Base-by-base conservation (phyloP, 2,888 invertebrate species). In the Drosophila kanekoi region DNA sequence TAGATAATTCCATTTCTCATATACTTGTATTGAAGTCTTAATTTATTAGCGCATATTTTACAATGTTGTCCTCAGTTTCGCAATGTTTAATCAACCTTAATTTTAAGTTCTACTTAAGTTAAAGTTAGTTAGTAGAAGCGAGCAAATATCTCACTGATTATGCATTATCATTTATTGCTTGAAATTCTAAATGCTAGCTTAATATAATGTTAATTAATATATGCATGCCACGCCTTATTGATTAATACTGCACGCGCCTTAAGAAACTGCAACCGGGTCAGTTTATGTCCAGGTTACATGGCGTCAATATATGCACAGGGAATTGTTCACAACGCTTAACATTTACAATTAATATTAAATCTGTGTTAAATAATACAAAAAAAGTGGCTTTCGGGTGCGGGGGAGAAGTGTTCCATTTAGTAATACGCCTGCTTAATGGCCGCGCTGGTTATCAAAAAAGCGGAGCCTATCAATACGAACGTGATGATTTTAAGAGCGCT, bases 401-500 rank as follows among this genome's bases (percentile, higher is more conserved):
- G 11, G 9, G 48, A 13, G 38, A 13, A 54, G 56, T 35, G 18
- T 60, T 18, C 23, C 49, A 40, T 41, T 80, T 85, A 85, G 37
- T 85, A 85, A 56, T 85, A 85, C 48, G 92, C 92, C 87, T 92
- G 92, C 81, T 91, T 92, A 40, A 92, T 87, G 61, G 92, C 92
- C 63, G 92, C 92, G 81, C 91, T 91, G 72, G 92, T 92, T 70
- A 92, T 91, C 56, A 92, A 71, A 79, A 92, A 90, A 70, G 92
- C 92, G 60, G 92, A 90, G 58, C 92, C 92, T 71, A 92, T 92
- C 74, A 92, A 76, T 67, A 91, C 70, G 71, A 92, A 91, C 68
- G 92, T 92, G 67, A 92, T 91, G 74, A 92, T 91, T 90, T 92
- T 92, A 70, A 92, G 91, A 81, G 91, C 91, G 89, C 92, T 92